Evolutionary conservation across 2,113 vertebrate species (phyloP), one percentile per base, ranked within the genome.

Genomic region (Tylochromis polylepis): DNA sequence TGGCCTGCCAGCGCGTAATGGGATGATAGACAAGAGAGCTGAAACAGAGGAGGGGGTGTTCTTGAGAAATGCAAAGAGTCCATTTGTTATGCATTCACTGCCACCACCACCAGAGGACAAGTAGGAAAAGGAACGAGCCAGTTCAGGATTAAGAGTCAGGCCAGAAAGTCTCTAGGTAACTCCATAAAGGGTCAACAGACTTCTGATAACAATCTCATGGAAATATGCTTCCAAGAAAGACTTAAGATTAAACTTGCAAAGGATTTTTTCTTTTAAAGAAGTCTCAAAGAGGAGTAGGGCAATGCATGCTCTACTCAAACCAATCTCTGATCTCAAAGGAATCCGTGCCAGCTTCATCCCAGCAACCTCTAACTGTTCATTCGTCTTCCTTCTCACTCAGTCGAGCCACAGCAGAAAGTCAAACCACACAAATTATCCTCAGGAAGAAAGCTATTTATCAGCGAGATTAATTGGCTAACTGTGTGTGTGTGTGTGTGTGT

Each of bases 141-240:
- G 31, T 86, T 83, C 65, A 85, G 90, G 90, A 87, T 88, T 86
- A 89, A 85, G 34, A 79, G 46, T 38, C 36, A 24, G 82, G 84
- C 85, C 91, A 92, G 81, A 89, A 72, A 78, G 78, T 90, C 81
- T 92, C 72, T 34, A 83, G 51, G 12, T 84, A 89, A 88, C 58
- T 89, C 91, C 87, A 90, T 88, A 86, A 87, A 92, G 88, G 89
- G 88, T 83, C 59, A 92, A 92, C 87, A 79, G 41, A 78, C 53
- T 65, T 38, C 55, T 59, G 90, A 93, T 91, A 89, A 79, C 89
- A 91, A 87, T 92, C 86, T 72, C 65, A 82, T 29, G 36, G 51
- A 87, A 90, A 87, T 87, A 79, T 79, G 81, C 81, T 87, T 85
- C 81, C 43, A 46, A 90, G 83, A 89, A 93, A 83, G 80, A 84